Evolutionary conservation across 2,113 vertebrate species (phyloP).

Genomic region (Dipodomys stephensi): DNA sequence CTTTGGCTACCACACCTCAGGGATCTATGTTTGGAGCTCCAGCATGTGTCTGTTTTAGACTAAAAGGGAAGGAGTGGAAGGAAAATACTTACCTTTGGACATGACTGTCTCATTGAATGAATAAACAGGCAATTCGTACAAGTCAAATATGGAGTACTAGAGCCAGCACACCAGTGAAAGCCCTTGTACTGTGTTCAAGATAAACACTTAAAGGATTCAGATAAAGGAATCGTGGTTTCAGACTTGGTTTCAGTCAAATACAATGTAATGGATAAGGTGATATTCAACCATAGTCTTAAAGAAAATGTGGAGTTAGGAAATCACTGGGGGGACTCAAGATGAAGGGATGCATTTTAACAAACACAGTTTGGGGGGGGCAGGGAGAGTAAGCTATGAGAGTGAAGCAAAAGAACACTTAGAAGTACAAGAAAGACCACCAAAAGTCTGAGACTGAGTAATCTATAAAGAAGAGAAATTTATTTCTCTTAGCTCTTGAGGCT

Average conservation of each 20-base stretch:
- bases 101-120: background rate
- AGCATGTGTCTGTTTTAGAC: background rate
- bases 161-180: background rate
- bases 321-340: background rate
- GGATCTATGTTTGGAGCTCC: background rate
- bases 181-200: background rate
- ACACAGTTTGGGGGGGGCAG: background rate
- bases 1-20: background rate
- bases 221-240: background rate
- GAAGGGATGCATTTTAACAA: background rate
- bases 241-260: background rate
- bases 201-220: background rate
- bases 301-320: background rate
- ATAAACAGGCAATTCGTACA: rapidly evolving
- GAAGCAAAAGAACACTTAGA: background rate
- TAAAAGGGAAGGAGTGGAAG: background rate
- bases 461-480: background rate
- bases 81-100: background rate
- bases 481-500: background rate
- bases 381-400: background rate
- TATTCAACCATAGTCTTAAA: background rate
- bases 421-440: background rate
- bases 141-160: background rate
- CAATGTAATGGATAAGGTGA: background rate
- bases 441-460: background rate